Percentiles rank a stretch among this genome's conserved stretches.
These are phyloP conservation scores for Eilema sororculum DNA, from an alignment of 2,888 invertebrate species.

Conservation along the genomic window DNA sequence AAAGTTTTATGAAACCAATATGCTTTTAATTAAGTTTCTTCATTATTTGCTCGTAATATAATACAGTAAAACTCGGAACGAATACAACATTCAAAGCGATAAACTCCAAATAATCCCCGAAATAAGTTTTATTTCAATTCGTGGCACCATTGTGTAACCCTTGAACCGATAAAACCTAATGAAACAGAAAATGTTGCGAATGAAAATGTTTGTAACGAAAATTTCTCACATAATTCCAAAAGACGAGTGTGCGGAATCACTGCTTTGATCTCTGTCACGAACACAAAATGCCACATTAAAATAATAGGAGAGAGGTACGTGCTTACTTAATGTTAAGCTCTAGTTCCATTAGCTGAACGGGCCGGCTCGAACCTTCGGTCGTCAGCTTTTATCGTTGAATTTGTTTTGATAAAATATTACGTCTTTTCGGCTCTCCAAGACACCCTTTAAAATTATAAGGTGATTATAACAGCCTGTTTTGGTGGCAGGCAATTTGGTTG, in stretches of 20 bases:
- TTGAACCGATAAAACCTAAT: conserved; percentile 47
- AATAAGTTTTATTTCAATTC: conserved; percentile 44
- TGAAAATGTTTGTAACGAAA: conserved; percentile 44
- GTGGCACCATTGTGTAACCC: conserved; percentile 36
- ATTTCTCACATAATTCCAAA: conserved; percentile 54
- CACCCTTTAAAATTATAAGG: conserved; percentile 42
- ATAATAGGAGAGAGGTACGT: conserved; percentile 53
- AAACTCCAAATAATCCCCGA: conserved; percentile 25
- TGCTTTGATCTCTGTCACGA: conserved; percentile 53
- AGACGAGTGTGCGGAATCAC: conserved; percentile 55
- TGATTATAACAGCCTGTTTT: conserved; percentile 35
- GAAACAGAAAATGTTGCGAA: conserved; percentile 42
- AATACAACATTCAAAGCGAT: conserved; percentile 27
- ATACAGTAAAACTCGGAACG: conserved; percentile 17
- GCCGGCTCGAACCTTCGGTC: conserved; percentile 41
- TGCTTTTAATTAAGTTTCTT: background rate
- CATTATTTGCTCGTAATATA: conserved; percentile 2
- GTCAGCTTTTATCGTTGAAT: conserved; percentile 50
- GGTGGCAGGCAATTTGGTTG: conserved; percentile 31
- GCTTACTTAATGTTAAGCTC: conserved; percentile 51
- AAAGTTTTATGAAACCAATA: background rate
- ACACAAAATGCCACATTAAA: conserved; percentile 53
- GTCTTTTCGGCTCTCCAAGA: conserved; percentile 39
- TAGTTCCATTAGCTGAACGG: conserved; percentile 49
- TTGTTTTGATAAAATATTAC: conserved; percentile 54